Base-by-base conservation (phyloP, 2,888 invertebrate genomes). In the Lasius fuliginosus region DNA sequence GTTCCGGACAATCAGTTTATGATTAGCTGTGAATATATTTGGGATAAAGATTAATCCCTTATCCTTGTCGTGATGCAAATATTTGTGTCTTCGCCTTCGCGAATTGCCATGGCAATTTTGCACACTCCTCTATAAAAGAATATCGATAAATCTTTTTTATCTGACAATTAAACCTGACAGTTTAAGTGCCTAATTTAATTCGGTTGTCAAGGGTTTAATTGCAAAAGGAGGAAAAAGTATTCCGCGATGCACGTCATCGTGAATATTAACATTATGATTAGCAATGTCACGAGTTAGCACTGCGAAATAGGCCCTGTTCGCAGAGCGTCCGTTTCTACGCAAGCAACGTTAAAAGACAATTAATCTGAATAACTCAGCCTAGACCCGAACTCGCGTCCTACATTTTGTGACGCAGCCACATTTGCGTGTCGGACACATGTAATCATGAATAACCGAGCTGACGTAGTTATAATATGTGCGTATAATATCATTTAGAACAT, bases 301-400 rank as follows among this genome's bases (percentile, higher is more conserved):
- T 30, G 49, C 67, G 65, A 40, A 46, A 18, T 36, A 40, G 46
- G 46, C 15, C 40, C 69, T 49, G 73, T 74, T 76, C 77, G 77
- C 42, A 30, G 30, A 33, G 67, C n/a, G 77, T 71, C 64, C 85
- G 74, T 85, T 85, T 86, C 84, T 84, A 85, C 86, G 64, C 81
- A 81, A 86, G 86, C 84, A 81, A 89, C 87, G 90, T 92, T 92
- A 92, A 92, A 92, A 92, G 92, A 92, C 91, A 92, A 92, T 92
- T 92, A 92, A 92, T 92, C 92, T 90, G 92, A 92, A 92, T 92
- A 92, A 91, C 88, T 86, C 86, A 88, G 88, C 89, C 92, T 90
- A 91, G 90, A 89, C 91, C 89, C 91, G 87, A 71, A 82, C 84
- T 73, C 73, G 77, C 84, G 90, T 88, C 88, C 90, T 85, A 90